A percentile compares a stretch with the other conserved stretches of the same genome.
These are phyloP conservation scores for Drosophila funebris DNA, from an alignment of 1,140 invertebrate genomes.

Conservation along the genomic window DNA sequence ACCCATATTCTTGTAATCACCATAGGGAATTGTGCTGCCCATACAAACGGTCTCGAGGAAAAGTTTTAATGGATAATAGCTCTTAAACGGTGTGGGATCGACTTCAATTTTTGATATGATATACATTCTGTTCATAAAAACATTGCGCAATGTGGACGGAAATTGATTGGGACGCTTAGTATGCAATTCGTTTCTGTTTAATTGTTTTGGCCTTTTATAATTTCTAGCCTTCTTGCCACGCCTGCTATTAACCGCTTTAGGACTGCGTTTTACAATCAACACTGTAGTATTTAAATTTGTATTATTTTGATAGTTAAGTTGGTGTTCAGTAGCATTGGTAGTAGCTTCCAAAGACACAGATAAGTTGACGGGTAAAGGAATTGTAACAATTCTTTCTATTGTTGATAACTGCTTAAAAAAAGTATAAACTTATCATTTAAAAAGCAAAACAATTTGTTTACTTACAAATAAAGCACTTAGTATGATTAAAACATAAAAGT, in stretches of 20 bases:
- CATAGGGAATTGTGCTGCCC: slow-evolving; percentile 28
- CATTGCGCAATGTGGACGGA: no score
- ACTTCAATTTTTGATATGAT: neutral
- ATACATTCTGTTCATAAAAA: no score
- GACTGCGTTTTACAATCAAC: no score
- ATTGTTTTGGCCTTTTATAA: neutral
- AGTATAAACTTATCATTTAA: neutral
- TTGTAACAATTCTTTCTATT: neutral
- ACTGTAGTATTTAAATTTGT: neutral
- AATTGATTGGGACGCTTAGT: no score
- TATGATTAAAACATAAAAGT: neutral
- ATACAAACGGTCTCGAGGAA: slow-evolving; percentile 18
- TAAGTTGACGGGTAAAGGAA: neutral
- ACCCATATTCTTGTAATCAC: neutral
- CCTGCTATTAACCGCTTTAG: no score
- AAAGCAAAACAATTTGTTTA: neutral
- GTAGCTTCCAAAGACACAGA: neutral
- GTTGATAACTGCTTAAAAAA: neutral
- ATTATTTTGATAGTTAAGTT: neutral
- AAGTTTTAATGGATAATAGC: neutral
- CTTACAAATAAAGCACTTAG: neutral
- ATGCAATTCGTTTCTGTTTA: no score
- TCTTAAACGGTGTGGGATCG: neutral
- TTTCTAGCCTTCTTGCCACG: no score
- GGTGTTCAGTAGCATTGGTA: neutral